Evolutionary conservation across 2,113 vertebrate species (phyloP), one percentile per base, ranked within the genome.

Genomic region (Gallinago undulata): DNA sequence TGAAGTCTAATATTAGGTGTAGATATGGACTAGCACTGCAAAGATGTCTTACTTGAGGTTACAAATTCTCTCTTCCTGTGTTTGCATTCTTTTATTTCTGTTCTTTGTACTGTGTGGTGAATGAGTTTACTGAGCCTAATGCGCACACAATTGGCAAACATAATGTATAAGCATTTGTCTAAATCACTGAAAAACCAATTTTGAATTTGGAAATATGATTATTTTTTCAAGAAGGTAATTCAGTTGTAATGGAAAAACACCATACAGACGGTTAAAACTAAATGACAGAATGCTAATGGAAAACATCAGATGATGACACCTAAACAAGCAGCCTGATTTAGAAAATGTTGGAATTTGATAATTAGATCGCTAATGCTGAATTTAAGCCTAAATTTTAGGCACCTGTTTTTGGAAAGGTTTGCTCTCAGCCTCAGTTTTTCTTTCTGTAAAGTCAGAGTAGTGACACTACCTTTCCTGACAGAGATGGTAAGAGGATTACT

Each of bases 121-220:
- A 84, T 89, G 76, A 89, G 68, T 90, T 86, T 84, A 51, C 92
- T 77, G 55, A 93, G 35, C 60, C 76, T 91, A 72, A 92, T 72
- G 80, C 45, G 73, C 84, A 53, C 64, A 51, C 31, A 89, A 5
- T 74, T 93, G 83, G 79, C 85, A 95, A 94, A 89, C 64, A 13
- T 10, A 5, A 51, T 67, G 64, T 28, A 67, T 43, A 88, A 94
- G 59, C 64, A 31, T 90, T 94, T 86, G 72, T 79, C 67, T 90
- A 63, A 88, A 90, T 67, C 57, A 51, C 76, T 86, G 76, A 55
- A 92, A 94, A 96, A 88, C 12, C 53, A 60, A 72, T 84, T 91
- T 33, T 63, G 31, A 67, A 84, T 90, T 92, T 85, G 76, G 76
- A 86, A 95, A 86, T 67, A 76, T 59, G 88, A 56, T 87, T 88